These are phyloP conservation scores for Gobius niger DNA, from an alignment of 2,113 vertebrate species.

Conservation along the genomic window DNA sequence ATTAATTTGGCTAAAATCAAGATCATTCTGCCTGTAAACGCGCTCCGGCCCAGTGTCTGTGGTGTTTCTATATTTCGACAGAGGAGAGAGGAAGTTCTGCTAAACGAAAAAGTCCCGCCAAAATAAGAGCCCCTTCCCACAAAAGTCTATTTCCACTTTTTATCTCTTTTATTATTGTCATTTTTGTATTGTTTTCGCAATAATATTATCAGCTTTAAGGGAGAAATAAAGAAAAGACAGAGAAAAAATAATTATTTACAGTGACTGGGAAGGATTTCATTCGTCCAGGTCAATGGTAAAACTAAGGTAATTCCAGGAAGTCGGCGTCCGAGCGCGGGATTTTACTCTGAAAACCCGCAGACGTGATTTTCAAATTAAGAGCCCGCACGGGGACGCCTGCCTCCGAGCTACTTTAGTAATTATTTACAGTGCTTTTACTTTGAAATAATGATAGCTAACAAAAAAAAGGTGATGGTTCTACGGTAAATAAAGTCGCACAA, in stretches of 20 bases:
- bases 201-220: slow-evolving; percentile 79
- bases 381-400: neutral
- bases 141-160: slow-evolving; percentile 69
- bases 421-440: slow-evolving; percentile 96
- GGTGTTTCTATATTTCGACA: neutral
- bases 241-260: slow-evolving; percentile 94
- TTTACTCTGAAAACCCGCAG: neutral
- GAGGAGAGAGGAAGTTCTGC: neutral
- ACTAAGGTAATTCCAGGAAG: slow-evolving; percentile 9
- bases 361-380: neutral
- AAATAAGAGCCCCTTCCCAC: slow-evolving; percentile 54
- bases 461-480: slow-evolving; percentile 87
- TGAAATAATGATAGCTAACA: slow-evolving; percentile 97
- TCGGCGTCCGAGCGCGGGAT: neutral
- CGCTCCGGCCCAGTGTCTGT: neutral
- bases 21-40: neutral
- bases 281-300: slow-evolving; percentile 5
- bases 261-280: slow-evolving; percentile 67
- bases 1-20: neutral
- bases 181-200: slow-evolving; percentile 75
- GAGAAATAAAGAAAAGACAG: slow-evolving; percentile 46
- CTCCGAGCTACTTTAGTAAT: slow-evolving; percentile 69
- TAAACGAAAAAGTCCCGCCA: neutral
- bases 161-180: slow-evolving; percentile 71
- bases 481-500: slow-evolving; percentile 96